These are phyloP conservation scores for Nymphalis c-album DNA, from an alignment of 2,888 invertebrate genomes.

Conservation along the genomic window DNA sequence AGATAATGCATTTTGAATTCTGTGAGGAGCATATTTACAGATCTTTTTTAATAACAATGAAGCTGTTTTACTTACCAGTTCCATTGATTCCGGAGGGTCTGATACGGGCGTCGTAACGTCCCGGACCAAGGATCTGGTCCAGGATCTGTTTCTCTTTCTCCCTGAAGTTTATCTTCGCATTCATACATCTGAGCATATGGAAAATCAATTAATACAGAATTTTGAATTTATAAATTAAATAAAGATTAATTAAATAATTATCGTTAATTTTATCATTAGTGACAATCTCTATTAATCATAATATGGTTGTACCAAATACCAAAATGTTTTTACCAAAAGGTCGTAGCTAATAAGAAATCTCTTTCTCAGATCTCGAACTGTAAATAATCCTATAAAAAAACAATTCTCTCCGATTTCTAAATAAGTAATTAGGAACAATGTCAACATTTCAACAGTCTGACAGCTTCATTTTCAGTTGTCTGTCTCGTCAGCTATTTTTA, in stretches of 20 bases:
- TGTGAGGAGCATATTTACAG: conserved; percentile 28
- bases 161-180: conserved; percentile 93
- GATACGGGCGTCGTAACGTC: conserved; percentile 95
- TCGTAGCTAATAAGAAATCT: no score
- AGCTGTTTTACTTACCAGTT: conserved; percentile 87
- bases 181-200: conserved; percentile 84
- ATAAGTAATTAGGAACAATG: conserved; percentile 9
- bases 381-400: neutral
- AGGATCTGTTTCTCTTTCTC: conserved; percentile 97
- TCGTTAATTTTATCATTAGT: no score
- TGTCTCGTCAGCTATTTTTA: conserved; percentile 14
- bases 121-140: conserved; percentile 95
- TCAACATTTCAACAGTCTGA: conserved; percentile 20
- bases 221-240: no score
- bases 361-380: neutral
- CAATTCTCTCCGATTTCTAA: neutral
- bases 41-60: conserved; percentile 5
- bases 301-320: no score
- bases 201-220: no score
- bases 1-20: conserved; percentile 13
- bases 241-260: no score
- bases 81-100: conserved; percentile 96
- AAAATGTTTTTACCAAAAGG: no score
- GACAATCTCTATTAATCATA: no score
- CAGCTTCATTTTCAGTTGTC: conserved; percentile 2